phyloP scores from a whole-genome alignment of 2,888 invertebrate genomes.

The Coenonympha arcania region DNA sequence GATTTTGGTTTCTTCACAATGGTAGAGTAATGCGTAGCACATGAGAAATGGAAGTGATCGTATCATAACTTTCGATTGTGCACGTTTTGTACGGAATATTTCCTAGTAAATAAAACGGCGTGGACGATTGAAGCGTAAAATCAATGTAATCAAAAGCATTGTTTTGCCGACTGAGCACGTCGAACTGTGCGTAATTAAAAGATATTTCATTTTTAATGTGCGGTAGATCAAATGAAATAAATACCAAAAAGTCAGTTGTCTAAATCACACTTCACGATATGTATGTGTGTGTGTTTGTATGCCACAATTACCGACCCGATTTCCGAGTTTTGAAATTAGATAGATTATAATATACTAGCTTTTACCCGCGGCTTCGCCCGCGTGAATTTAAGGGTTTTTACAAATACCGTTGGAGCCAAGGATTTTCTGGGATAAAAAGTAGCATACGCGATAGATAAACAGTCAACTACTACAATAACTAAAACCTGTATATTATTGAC shows the following conservation, averaged over 20 bases:
- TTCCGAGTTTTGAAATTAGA: no score
- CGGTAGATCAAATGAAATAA: neutral
- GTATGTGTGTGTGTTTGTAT: no score
- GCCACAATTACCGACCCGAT: no score
- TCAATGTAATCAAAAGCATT: slow-evolving; percentile 25
- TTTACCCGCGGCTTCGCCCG: no score
- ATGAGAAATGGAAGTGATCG: neutral
- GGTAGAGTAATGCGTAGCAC: neutral
- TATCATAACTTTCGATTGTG: neutral
- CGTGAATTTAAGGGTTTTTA: no score
- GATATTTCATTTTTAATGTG: neutral
- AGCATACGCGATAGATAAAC: no score
- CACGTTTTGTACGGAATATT: neutral
- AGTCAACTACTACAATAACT: no score
- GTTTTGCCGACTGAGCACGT: slow-evolving; percentile 15
- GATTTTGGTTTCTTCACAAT: slow-evolving; percentile 7
- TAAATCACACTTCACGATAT: no score
- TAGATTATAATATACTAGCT: no score
- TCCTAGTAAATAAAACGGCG: slow-evolving; percentile 1
- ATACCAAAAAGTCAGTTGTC: neutral
- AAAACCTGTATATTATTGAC: no score
- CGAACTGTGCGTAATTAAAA: slow-evolving; percentile 19
- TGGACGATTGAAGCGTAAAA: slow-evolving; percentile 19
- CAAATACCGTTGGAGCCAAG: no score
- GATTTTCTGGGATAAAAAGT: no score